Base-by-base conservation (phyloP, 2,888 invertebrate species). In the Drosophila mercatorum region DNA sequence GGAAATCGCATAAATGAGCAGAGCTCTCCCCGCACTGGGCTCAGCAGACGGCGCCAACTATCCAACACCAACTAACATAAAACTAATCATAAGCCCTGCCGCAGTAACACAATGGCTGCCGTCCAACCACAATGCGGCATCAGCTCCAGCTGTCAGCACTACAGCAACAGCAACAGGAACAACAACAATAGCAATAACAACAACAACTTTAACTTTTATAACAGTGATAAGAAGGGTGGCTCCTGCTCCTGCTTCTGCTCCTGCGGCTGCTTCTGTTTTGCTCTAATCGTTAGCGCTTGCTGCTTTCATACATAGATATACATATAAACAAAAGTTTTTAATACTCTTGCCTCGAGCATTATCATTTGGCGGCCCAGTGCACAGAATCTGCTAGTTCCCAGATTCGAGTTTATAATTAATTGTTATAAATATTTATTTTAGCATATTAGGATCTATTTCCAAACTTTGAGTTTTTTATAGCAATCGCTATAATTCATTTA, bases 1-100 rank as follows among this genome's bases (percentile, higher is more conserved):
- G 22, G 5, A 12, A 43, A 40, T 38, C 34, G 31, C 12, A 55
- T 14, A 61, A 31, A 53, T 53, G 47, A 40, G 47, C 64, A 12
- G 10, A 10, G 26, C 2, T 7, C 6, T 5, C 26, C n/a, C 22
- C 3, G 12, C 34, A 17, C 12, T 10, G 12, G 41, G 22, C 40
- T 11, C 17, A 49, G 17, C 47, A 64, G 47, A 40, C 26, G 63
- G 63, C 60, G 41, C 63, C 63, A 64, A 41, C 47, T 47, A 49
- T 56, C 74, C 69, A 72, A 52, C 68, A 38, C 22, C 55, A 55
- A 55, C 41, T 34, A 63, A 34, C 46, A 63, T 34, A 17, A 46
- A 63, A 66, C 66, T 63, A 63, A 66, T 66, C 64, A 66, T 47
- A 63, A 53, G 66, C 64, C 36, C 46, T 47, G 53, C 52, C 66